phyloP scores from a whole-genome alignment of 2,888 invertebrate genomes.

The Chironomus tentans region DNA sequence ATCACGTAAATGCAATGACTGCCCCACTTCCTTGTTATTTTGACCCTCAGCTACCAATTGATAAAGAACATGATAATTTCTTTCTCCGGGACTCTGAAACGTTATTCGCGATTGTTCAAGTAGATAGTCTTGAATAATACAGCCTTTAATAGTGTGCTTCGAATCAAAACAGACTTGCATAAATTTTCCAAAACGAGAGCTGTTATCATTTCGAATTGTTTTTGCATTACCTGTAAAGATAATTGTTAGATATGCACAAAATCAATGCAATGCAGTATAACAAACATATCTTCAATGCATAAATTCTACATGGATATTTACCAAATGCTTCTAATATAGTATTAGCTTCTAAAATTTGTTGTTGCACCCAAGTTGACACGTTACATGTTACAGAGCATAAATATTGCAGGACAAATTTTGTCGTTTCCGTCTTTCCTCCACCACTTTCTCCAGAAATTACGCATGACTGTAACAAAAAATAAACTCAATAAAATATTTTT shows the following conservation, averaged over 20 bases:
- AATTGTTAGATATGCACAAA: conserved; percentile 28
- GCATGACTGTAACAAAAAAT: conserved; percentile 55
- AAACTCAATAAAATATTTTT: not conserved
- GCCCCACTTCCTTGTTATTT: conserved; percentile 65
- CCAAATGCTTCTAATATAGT: conserved; percentile 89
- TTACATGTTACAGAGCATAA: conserved; percentile 79
- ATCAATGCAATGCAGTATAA: not conserved
- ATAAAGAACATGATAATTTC: conserved; percentile 89
- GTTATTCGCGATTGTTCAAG: conserved; percentile 85
- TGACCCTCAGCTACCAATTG: conserved; percentile 80
- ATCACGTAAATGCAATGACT: conserved; percentile 62
- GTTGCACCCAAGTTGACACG: conserved; percentile 87
- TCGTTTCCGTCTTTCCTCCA: conserved; percentile 89
- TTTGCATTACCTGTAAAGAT: conserved; percentile 78
- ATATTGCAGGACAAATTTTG: conserved; percentile 84
- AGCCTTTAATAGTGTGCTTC: conserved; percentile 82
- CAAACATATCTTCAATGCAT: not conserved
- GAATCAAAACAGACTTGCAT: conserved; percentile 88
- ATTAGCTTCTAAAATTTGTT: conserved; percentile 89
- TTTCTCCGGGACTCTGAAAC: conserved; percentile 76
- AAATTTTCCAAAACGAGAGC: conserved; percentile 89
- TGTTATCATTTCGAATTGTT: conserved; percentile 87
- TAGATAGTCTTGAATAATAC: conserved; percentile 83
- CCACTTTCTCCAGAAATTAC: conserved; percentile 91
- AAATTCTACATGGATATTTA: conserved; percentile 34